Evolutionary conservation across 2,888 invertebrate species (phyloP).

Genomic region (Orthosia gothica): DNA sequence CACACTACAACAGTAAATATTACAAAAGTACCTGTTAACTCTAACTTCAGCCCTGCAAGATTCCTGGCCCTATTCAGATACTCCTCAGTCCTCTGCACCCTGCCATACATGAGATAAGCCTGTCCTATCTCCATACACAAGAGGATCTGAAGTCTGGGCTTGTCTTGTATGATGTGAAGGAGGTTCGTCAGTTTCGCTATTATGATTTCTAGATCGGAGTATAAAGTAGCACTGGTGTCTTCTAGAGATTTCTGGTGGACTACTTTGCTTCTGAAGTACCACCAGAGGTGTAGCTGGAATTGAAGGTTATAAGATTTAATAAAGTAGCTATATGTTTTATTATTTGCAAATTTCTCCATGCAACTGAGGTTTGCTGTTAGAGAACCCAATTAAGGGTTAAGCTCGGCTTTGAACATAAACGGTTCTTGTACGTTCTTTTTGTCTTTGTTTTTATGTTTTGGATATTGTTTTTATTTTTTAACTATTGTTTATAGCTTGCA

Average conservation of each 20-base stretch:
- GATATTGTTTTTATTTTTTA: too few species aligned
- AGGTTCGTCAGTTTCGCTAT: slow-evolving; percentile 86
- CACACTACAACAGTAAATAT: not conserved
- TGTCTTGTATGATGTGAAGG: slow-evolving; percentile 76
- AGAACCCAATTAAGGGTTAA: too few species aligned
- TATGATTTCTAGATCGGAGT: slow-evolving; percentile 91
- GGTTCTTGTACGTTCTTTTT: too few species aligned
- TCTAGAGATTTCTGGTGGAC: slow-evolving; percentile 95
- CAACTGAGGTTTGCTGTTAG: too few species aligned
- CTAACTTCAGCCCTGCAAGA: slow-evolving; percentile 93
- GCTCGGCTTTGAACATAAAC: too few species aligned
- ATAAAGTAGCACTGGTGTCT: slow-evolving; percentile 94
- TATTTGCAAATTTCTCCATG: too few species aligned
- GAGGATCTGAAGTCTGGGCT: slow-evolving; percentile 83
- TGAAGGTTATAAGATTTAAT: not conserved
- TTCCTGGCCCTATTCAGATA: slow-evolving; percentile 93
- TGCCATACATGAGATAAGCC: slow-evolving; percentile 94
- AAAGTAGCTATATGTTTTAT: not conserved
- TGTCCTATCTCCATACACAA: slow-evolving; percentile 91
- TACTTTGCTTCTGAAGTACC: slow-evolving; percentile 94
- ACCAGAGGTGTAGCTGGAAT: slow-evolving; percentile 91
- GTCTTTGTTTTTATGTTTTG: too few species aligned
- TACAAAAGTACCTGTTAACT: slow-evolving; percentile 92
- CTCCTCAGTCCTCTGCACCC: slow-evolving; percentile 93
- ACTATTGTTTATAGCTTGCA: too few species aligned